Conservation (phyloP, 1,140 invertebrate genomes). For the Pantala flavescens region DNA sequence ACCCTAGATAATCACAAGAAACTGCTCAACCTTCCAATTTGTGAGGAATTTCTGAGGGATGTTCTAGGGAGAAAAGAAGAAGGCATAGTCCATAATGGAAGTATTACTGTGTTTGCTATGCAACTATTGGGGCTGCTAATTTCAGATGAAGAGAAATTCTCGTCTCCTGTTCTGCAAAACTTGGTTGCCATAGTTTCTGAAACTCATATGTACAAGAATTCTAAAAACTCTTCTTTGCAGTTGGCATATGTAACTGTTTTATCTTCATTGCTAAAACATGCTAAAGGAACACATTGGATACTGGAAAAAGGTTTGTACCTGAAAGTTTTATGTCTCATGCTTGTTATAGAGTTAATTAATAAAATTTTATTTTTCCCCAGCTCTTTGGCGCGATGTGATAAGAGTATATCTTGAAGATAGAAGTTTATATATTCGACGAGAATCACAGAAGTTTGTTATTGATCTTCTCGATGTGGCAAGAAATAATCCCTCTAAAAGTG, state of each 20-base stretch:
- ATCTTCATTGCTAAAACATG: slow-evolving; percentile 16
- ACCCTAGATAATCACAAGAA: not conserved
- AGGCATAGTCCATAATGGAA: slow-evolving; percentile 32
- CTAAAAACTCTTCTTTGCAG: slow-evolving; percentile 14
- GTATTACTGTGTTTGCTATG: slow-evolving; percentile 40
- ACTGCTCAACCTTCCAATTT: slow-evolving; percentile 16
- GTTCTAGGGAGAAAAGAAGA: slow-evolving; percentile 36
- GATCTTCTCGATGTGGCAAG: not conserved
- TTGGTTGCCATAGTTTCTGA: not conserved
- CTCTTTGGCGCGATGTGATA: not conserved
- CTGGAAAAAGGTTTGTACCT: slow-evolving; percentile 12
- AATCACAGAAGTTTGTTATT: not conserved
- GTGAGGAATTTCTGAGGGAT: slow-evolving; percentile 12
- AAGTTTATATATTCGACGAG: not conserved
- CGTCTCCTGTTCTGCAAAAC: not conserved
- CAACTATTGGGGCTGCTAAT: slow-evolving; percentile 38
- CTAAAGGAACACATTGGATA: slow-evolving; percentile 14
- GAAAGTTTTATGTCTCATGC: too few relatives aligned
- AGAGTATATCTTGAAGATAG: not conserved
- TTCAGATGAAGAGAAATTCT: slow-evolving; percentile 15
- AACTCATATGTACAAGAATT: not conserved
- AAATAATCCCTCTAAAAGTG: not conserved
- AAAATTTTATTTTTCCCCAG: too few relatives aligned
- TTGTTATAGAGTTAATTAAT: too few relatives aligned
- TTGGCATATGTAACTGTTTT: slow-evolving; percentile 16